Conservation (phyloP, 2,888 invertebrate genomes). For the Eupithecia dodoneata region DNA sequence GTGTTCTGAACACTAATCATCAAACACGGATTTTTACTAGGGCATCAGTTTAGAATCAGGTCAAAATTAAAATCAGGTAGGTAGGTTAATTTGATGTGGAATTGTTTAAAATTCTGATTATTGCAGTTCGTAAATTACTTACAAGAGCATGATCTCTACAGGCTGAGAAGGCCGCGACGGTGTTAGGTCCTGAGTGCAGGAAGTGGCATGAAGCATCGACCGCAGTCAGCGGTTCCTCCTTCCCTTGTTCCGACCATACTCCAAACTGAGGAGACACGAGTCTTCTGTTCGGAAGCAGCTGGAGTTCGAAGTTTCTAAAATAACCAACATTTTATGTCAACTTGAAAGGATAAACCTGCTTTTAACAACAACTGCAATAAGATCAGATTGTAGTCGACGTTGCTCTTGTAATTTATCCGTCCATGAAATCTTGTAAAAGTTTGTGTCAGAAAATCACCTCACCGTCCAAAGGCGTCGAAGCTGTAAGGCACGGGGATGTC, state of each 20-base stretch:
- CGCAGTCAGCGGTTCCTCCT: constrained; percentile 67
- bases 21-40: not conserved
- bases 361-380: not conserved
- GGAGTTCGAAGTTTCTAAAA: constrained; percentile 84
- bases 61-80: not conserved
- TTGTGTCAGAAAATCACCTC: constrained; percentile 37
- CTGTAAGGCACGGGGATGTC: constrained; percentile 81
- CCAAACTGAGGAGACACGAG: constrained; percentile 85
- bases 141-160: constrained; percentile 87
- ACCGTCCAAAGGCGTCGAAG: constrained; percentile 86
- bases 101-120: not conserved
- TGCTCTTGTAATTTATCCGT: not conserved
- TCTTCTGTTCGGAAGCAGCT: constrained; percentile 85
- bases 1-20: constrained; percentile 22
- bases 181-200: constrained; percentile 83
- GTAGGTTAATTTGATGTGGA: not conserved
- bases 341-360: not conserved
- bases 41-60: not conserved
- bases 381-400: not conserved
- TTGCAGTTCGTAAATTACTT: constrained; percentile 54
- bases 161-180: constrained; percentile 87
- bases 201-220: constrained; percentile 85
- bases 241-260: constrained; percentile 81
- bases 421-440: not conserved
- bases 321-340: constrained; percentile 20